phyloP scores from a whole-genome alignment of 2,888 invertebrate genomes.

The Caenorhabditis japonica region DNA sequence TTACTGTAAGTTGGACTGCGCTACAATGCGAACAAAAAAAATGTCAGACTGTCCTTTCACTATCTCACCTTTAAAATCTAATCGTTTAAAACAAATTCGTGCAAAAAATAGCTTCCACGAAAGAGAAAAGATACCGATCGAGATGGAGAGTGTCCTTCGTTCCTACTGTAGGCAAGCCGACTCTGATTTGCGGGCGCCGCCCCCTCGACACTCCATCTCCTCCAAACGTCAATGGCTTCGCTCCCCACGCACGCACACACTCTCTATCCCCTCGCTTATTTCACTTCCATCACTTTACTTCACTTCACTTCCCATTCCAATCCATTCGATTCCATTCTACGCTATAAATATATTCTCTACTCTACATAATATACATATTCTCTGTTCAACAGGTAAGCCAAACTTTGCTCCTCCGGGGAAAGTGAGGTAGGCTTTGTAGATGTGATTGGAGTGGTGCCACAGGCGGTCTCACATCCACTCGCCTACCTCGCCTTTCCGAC shows the following conservation, averaged over 20 bases:
- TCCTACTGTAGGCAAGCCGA: background rate
- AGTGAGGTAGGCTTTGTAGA: slow-evolving; percentile 49
- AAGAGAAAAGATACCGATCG: too few species aligned
- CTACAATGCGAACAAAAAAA: too few species aligned
- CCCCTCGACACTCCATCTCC: background rate
- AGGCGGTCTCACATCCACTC: slow-evolving; percentile 26
- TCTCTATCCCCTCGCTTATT: slow-evolving; percentile 10
- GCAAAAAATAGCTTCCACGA: too few species aligned
- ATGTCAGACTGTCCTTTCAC: too few species aligned
- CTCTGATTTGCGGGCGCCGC: slow-evolving; percentile 40
- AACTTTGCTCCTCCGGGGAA: background rate
- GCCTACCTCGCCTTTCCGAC: slow-evolving; percentile 27
- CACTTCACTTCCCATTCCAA: background rate
- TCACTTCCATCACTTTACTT: slow-evolving; percentile 10
- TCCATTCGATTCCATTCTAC: slow-evolving; percentile 1
- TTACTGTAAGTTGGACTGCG: too few species aligned
- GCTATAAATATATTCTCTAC: background rate
- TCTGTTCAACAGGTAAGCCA: slow-evolving; percentile 10
- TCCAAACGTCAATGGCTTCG: background rate
- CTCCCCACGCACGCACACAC: background rate
- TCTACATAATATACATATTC: background rate
- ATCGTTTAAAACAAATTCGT: too few species aligned
- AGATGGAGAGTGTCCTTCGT: too few species aligned
- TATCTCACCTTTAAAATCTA: too few species aligned
- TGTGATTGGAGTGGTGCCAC: slow-evolving; percentile 6